Evolutionary conservation across 2,797 vertebrate genomes (phyloP).

Genomic region (Glossophaga mutica): DNA sequence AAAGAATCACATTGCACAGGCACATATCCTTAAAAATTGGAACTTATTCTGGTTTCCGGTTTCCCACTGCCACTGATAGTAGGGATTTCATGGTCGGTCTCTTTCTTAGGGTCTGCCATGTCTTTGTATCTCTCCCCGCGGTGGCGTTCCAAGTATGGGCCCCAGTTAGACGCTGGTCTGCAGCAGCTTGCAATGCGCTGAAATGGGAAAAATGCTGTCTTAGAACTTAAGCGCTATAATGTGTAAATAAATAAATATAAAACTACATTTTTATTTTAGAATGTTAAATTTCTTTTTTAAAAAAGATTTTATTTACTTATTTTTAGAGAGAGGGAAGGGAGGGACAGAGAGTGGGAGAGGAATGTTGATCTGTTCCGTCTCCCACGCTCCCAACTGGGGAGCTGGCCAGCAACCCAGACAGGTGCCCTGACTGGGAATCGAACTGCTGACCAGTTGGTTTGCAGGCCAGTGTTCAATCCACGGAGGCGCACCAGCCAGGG

Average conservation of each 20-base stretch:
- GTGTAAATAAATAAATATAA: background rate
- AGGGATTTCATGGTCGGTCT: conserved; percentile 78
- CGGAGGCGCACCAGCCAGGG: no score
- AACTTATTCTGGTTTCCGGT: conserved; percentile 62
- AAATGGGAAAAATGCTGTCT: conserved; percentile 47
- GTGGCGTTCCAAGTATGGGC: conserved; percentile 88
- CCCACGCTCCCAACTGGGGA: background rate
- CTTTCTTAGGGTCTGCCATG: conserved; percentile 61
- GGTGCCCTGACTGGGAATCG: background rate
- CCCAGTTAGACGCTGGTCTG: conserved; percentile 88
- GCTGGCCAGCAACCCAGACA: background rate
- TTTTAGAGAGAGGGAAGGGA: background rate
- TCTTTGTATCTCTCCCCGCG: conserved; percentile 87
- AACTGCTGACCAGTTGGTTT: background rate
- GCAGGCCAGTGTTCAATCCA: no score
- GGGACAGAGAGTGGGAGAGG: background rate
- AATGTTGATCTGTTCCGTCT: background rate
- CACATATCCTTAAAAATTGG: background rate
- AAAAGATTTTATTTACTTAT: background rate
- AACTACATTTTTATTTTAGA: background rate
- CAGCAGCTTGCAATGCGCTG: conserved; percentile 88
- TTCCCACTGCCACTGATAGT: conserved; percentile 70
- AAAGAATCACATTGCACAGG: background rate
- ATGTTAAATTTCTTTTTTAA: background rate
- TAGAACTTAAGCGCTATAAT: background rate